Conservation (phyloP, 2,888 invertebrate genomes). For the Polietes domitor region DNA sequence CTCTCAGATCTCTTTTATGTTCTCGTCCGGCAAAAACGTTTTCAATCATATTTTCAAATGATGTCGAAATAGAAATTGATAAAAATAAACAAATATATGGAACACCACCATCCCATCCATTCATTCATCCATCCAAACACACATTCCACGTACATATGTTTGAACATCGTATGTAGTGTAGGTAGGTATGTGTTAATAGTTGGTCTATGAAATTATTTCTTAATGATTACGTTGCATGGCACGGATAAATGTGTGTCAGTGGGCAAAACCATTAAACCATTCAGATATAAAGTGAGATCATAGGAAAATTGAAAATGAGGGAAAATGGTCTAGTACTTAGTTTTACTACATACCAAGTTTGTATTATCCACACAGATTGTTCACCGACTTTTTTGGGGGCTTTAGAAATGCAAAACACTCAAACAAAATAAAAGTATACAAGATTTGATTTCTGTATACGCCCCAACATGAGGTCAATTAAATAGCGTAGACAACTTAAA, state of each 20-base stretch:
- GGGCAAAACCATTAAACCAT: background rate
- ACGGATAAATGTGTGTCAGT: slow-evolving; percentile 30
- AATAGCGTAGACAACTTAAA: background rate
- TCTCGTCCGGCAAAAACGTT: background rate
- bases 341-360: slow-evolving; percentile 1
- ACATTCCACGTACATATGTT: background rate
- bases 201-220: background rate
- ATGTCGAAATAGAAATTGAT: slow-evolving; percentile 8
- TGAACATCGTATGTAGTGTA: background rate
- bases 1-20: background rate
- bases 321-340: background rate
- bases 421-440: slow-evolving; percentile 29
- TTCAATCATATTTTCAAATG: slow-evolving; percentile 37
- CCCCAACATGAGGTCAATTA: slow-evolving; percentile 25
- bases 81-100: slow-evolving; percentile 41
- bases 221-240: slow-evolving; percentile 29
- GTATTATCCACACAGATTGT: background rate
- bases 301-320: background rate
- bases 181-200: too few species aligned
- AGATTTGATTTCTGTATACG: slow-evolving; percentile 39
- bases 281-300: slow-evolving; percentile 6
- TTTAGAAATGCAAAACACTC: background rate
- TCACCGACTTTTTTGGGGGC: background rate
- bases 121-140: background rate
- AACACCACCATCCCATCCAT: background rate